Evolutionary conservation across 2,888 invertebrate genomes (phyloP).

Genomic region (Pyrochroa serraticornis): DNA sequence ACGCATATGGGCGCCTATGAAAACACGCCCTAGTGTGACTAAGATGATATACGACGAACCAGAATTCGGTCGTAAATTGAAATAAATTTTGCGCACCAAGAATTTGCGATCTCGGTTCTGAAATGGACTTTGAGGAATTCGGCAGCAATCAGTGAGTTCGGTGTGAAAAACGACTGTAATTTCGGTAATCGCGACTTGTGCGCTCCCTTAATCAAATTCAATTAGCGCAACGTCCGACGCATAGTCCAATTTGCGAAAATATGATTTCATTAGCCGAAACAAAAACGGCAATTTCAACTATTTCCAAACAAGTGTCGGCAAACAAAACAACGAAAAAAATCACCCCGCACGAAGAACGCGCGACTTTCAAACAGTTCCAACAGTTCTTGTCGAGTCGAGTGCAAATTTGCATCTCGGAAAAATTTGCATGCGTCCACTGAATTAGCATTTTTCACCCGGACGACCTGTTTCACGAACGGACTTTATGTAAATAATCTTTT

Average conservation of each 20-base stretch:
- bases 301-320: slow-evolving; percentile 25
- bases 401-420: slow-evolving; percentile 32
- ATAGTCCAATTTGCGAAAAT: slow-evolving; percentile 21
- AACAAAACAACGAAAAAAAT: slow-evolving; percentile 28
- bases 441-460: slow-evolving; percentile 31
- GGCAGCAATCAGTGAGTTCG: background rate
- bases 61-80: background rate
- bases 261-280: slow-evolving; percentile 29
- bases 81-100: background rate
- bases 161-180: background rate
- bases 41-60: slow-evolving; percentile 15
- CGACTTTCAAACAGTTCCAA: slow-evolving; percentile 20
- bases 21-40: slow-evolving; percentile 18
- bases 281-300: slow-evolving; percentile 27
- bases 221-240: slow-evolving; percentile 5
- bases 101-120: background rate
- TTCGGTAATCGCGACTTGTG: background rate
- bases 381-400: slow-evolving; percentile 28
- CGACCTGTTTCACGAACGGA: slow-evolving; percentile 3
- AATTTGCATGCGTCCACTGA: slow-evolving; percentile 33
- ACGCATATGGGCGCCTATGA: slow-evolving; percentile 14
- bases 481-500: slow-evolving; percentile 21
- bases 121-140: background rate
- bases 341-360: slow-evolving; percentile 19
- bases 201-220: slow-evolving; percentile 1